phyloP scores from a whole-genome alignment of 2,888 invertebrate species.

The Callimorpha dominula region DNA sequence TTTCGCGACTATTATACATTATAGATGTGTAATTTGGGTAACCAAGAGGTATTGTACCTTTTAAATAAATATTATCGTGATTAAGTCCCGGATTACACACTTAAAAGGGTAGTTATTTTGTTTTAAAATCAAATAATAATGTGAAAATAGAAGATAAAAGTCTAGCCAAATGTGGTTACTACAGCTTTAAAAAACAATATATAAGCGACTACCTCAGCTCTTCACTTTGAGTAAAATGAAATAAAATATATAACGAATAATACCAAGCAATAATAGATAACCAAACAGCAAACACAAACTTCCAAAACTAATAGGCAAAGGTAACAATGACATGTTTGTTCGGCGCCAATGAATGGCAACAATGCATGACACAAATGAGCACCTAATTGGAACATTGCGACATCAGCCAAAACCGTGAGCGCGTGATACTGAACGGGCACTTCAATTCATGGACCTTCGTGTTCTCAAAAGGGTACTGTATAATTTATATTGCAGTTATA shows the following conservation, averaged over 20 bases:
- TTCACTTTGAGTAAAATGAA: not conserved
- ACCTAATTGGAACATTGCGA: conserved; percentile 84
- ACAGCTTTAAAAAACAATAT: too few relatives aligned
- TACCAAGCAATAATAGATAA: conserved; percentile 26
- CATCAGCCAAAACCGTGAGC: conserved; percentile 75
- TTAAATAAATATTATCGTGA: too few relatives aligned
- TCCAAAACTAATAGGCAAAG: conserved; percentile 69
- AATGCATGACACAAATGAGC: conserved; percentile 84
- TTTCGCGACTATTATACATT: too few relatives aligned
- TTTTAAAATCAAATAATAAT: too few relatives aligned
- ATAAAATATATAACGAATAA: not conserved
- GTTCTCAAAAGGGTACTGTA: conserved; percentile 59
- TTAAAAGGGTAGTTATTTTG: too few relatives aligned
- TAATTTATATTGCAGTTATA: conserved; percentile 50
- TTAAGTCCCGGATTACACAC: too few relatives aligned
- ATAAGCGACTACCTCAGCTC: not conserved
- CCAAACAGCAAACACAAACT: conserved; percentile 53
- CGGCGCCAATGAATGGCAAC: conserved; percentile 77
- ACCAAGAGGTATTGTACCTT: too few relatives aligned
- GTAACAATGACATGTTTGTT: conserved; percentile 76
- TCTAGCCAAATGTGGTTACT: too few relatives aligned
- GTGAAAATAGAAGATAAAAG: too few relatives aligned
- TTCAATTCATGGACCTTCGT: conserved; percentile 24
- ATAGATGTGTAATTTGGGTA: too few relatives aligned
- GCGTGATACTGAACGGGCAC: conserved; percentile 57